These are phyloP conservation scores for Amphiprion clarkii DNA, from an alignment of 2,797 vertebrate species.

Conservation along the genomic window DNA sequence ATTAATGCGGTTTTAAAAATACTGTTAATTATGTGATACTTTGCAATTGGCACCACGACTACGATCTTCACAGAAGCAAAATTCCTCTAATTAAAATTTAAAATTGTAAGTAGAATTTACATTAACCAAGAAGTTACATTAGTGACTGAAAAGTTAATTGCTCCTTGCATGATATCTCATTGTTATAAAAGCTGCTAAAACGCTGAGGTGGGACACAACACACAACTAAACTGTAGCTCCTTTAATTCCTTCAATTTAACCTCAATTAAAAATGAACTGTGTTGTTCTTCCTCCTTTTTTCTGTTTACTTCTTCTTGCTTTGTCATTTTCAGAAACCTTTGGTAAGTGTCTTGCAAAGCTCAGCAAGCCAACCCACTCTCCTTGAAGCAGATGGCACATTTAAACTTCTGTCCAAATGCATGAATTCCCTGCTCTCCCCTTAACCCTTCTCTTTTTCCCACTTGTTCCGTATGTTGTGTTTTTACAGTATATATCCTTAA, in stretches of 20 bases:
- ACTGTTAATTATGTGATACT: background rate
- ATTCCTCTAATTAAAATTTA: conserved; percentile 17
- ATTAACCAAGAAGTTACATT: background rate
- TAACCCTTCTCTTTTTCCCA: conserved; percentile 33
- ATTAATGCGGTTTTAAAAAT: background rate
- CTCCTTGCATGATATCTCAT: conserved; percentile 4
- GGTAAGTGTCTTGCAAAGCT: conserved; percentile 93
- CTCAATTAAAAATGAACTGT: conserved; percentile 79
- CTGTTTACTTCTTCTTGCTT: conserved; percentile 84
- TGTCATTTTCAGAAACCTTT: conserved; percentile 96
- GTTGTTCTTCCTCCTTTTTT: conserved; percentile 82
- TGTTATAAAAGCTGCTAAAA: conserved; percentile 28
- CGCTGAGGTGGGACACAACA: conserved; percentile 12
- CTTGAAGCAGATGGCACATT: conserved; percentile 91
- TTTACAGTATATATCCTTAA: conserved; percentile 32
- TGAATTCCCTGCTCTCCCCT: conserved; percentile 79
- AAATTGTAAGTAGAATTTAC: conserved; percentile 23
- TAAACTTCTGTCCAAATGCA: conserved; percentile 90
- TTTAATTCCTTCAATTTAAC: conserved; percentile 48
- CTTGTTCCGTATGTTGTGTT: conserved; percentile 44
- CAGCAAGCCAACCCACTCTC: conserved; percentile 84
- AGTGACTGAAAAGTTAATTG: conserved; percentile 5
- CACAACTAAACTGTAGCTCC: conserved; percentile 38
- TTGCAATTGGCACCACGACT: background rate
- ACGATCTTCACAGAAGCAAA: background rate